A percentile compares a stretch with the other conserved stretches of the same genome.
Evolutionary conservation across 2,797 vertebrate species (phyloP).

Genomic region (Chiroxiphia lanceolata): DNA sequence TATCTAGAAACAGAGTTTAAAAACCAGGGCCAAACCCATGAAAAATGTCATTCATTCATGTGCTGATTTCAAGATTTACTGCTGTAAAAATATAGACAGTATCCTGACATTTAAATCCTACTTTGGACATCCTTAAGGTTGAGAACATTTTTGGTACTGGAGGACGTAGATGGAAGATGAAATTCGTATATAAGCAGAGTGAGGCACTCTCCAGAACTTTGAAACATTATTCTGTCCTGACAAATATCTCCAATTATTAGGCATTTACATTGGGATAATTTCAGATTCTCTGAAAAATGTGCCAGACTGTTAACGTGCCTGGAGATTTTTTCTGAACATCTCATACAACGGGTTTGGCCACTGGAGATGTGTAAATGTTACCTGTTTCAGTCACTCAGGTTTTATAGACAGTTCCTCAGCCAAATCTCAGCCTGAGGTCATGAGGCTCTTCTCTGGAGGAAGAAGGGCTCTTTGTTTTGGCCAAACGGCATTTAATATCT

Average conservation of each 20-base stretch:
- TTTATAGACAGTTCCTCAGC: conserved; percentile 1
- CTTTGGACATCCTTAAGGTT: neutral
- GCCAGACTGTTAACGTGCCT: neutral
- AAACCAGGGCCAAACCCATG: neutral
- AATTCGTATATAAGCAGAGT: neutral
- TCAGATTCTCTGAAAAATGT: neutral
- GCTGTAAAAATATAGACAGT: neutral
- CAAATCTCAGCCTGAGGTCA: neutral
- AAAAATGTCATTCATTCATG: neutral
- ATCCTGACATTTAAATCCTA: neutral
- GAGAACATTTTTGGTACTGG: neutral
- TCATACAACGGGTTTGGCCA: neutral
- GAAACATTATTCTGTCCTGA: neutral
- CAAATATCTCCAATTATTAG: neutral
- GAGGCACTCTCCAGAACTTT: neutral
- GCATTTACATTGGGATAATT: neutral
- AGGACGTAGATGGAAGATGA: neutral
- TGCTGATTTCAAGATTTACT: neutral
- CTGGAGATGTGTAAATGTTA: conserved; percentile 4
- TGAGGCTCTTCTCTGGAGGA: neutral
- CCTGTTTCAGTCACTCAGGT: neutral
- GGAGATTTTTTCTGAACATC: neutral
- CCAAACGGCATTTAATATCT: neutral
- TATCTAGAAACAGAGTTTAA: neutral
- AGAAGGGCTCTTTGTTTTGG: conserved; percentile 28